Evolutionary conservation across 1,140 invertebrate genomes (phyloP).

Genomic region (Hyles euphorbiae): DNA sequence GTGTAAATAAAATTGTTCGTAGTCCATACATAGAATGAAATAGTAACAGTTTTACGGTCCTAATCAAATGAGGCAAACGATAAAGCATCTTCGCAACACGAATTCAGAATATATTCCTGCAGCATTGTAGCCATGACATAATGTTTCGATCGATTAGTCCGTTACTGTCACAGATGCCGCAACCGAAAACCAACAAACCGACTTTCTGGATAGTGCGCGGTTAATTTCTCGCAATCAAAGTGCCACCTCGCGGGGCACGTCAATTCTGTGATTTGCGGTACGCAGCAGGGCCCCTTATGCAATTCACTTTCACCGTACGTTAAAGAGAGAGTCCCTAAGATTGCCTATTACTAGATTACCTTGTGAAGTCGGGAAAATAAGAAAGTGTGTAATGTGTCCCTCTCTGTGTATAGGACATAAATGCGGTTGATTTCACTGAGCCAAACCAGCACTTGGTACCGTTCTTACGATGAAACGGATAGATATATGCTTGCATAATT

Average conservation of each 20-base stretch:
- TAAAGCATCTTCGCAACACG: too few species aligned
- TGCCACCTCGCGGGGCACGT: conserved; percentile 12
- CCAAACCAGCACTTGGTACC: conserved; percentile 11
- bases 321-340: conserved; percentile 58
- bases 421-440: conserved; percentile 21
- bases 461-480: not conserved
- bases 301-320: conserved; percentile 58
- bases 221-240: conserved; percentile 22
- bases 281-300: conserved; percentile 43
- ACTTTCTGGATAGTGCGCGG: not conserved
- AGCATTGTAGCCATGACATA: too few species aligned
- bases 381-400: conserved; percentile 34
- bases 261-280: conserved; percentile 50
- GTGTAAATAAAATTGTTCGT: too few species aligned
- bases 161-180: too few species aligned
- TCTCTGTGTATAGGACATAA: conserved; percentile 24
- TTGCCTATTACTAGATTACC: conserved; percentile 58
- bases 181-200: too few species aligned
- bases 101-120: too few species aligned
- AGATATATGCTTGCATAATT: not conserved
- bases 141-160: too few species aligned
- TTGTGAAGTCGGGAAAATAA: conserved; percentile 43
- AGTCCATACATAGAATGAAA: too few species aligned
- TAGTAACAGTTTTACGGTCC: too few species aligned
- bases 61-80: too few species aligned